Base-by-base conservation (phyloP, 1,140 invertebrate genomes). In the Fopius arisanus region DNA sequence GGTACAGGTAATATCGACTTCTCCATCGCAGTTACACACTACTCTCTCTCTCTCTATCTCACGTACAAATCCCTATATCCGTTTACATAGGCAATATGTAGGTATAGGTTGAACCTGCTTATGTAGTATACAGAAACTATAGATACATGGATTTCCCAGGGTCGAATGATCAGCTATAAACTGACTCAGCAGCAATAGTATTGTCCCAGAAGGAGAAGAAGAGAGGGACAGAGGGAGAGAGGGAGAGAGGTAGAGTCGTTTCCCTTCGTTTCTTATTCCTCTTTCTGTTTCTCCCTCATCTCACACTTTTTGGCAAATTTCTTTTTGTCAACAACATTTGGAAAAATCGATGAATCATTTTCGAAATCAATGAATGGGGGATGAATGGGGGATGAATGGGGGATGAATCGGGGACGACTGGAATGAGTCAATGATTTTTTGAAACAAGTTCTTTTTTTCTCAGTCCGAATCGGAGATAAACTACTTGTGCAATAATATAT, bases 121-220 rank as follows among this genome's bases (percentile, higher is more conserved):
- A 19, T 68, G 29, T 26, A 41, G 6, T 40, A 10, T 54, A 54
- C 21, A 43, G 31, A 71, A 21, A 65, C 41, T 62, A 63, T 28
- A 40, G 31, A 48, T 66, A 67, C 29, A 67, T 54, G 16, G 48
- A 3, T 37, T 70, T 29, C 48, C 75, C 77, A 80, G 81, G 83
- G 82, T 84, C 82, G 83, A 83, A 83, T 85, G 83, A 83, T 84
- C 83, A 80, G 82, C 82, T 76, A 81, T 85, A 85, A 85, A 83
- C 82, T 84, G 81, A 83, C 76, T 83, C 81, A 81, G 79, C 81
- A 75, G 78, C 71, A 72, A 80, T 78, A 81, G 78, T 81, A 83
- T 83, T 83, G 81, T 79, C 78, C 74, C 33, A 23, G 62, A 31
- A 12, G n/a, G 14, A 48, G 43, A n/a, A 48, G n/a, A 12, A 6